Conservation (phyloP, 2,797 vertebrate genomes). For the Myiotriccus ornatus region DNA sequence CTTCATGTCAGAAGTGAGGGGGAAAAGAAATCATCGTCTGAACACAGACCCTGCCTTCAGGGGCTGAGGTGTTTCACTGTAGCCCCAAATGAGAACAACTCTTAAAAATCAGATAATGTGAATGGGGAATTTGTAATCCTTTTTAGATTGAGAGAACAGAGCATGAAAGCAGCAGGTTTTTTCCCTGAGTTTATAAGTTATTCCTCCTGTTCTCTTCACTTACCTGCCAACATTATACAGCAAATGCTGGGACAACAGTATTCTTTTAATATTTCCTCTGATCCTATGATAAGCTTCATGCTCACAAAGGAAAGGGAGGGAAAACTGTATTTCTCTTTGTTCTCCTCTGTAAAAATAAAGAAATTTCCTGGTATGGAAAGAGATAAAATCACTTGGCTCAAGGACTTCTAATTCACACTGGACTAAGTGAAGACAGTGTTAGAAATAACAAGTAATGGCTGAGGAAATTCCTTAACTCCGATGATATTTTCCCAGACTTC, state of each 20-base stretch:
- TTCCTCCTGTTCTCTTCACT: not conserved
- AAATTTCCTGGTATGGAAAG: not conserved
- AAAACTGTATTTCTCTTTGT: not conserved
- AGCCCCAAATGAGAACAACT: not conserved
- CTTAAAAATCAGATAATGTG: not conserved
- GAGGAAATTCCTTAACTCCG: not conserved
- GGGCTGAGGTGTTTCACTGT: not conserved
- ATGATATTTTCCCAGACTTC: not conserved
- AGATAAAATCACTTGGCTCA: not conserved
- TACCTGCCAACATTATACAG: not conserved
- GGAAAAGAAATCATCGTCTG: not conserved
- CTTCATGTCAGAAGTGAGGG: not conserved
- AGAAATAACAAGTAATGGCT: not conserved
- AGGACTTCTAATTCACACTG: not conserved
- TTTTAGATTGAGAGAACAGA: not conserved
- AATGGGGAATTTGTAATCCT: not conserved
- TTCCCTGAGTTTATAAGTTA: not conserved
- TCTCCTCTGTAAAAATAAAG: not conserved
- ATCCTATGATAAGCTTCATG: not conserved
- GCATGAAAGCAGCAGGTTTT: not conserved
- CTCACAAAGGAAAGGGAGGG: not conserved
- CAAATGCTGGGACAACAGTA: not conserved
- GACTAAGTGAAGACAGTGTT: not conserved
- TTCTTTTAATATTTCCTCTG: not conserved
- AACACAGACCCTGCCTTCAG: not conserved